These are phyloP conservation scores for Heteromormyrus szaboi DNA, from an alignment of 2,797 vertebrate species.

Conservation along the genomic window DNA sequence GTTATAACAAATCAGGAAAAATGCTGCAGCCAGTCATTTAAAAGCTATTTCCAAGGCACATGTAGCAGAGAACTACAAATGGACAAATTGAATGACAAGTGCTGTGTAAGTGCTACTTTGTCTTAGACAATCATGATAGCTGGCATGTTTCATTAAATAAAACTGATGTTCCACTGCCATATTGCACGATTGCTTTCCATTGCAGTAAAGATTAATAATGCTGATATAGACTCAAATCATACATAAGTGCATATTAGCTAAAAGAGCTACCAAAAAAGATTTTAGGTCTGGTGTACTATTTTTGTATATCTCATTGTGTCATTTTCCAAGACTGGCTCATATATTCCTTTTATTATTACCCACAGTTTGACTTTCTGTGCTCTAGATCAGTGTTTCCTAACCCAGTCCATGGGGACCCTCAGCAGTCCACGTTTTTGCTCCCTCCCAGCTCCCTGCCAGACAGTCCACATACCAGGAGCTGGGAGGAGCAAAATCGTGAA, in stretches of 20 bases:
- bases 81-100: neutral
- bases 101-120: neutral
- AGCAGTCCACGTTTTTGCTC: neutral
- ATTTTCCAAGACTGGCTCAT: neutral
- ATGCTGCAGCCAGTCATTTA: neutral
- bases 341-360: neutral
- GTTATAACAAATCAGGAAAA: neutral
- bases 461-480: neutral
- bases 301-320: neutral
- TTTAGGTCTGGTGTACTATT: neutral
- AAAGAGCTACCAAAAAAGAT: neutral
- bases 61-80: neutral
- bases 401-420: neutral
- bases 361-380: neutral
- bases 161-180: neutral
- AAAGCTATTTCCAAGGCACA: neutral
- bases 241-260: slow-evolving; percentile 1
- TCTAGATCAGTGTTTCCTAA: neutral
- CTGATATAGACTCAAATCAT: neutral
- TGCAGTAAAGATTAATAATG: neutral
- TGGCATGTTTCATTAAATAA: neutral
- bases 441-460: neutral
- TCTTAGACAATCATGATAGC: neutral
- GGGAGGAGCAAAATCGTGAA: neutral
- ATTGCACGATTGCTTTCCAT: neutral